Percentiles rank a stretch among this genome's conserved stretches.
Conservation (phyloP, 2,888 invertebrate species). For the Yponomeuta malinellus region DNA sequence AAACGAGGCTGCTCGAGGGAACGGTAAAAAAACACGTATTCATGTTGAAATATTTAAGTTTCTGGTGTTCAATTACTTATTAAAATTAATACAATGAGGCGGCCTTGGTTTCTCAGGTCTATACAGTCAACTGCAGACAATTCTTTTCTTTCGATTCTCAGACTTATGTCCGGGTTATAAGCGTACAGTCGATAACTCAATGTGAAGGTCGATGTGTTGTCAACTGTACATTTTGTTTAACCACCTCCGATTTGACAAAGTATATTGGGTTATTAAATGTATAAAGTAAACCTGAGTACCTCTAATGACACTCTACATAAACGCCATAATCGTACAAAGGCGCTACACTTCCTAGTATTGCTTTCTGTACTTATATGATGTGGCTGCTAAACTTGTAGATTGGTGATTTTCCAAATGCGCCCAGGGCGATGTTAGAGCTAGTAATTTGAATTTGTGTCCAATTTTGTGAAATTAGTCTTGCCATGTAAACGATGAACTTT, state of each 20-base stretch:
- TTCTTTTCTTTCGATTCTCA: neutral
- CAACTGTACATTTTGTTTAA: too few species aligned
- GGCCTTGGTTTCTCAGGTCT: conserved; percentile 44
- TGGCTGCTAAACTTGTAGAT: neutral
- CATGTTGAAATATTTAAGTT: conserved; percentile 64
- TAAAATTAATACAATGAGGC: conserved; percentile 57
- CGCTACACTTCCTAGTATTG: neutral
- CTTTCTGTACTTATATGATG: neutral
- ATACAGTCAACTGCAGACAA: conserved; percentile 21
- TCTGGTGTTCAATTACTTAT: conserved; percentile 68
- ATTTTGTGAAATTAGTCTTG: neutral
- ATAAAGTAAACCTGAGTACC: neutral
- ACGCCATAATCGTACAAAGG: neutral
- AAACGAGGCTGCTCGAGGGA: conserved; percentile 64
- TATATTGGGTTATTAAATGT: neutral
- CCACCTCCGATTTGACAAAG: neutral
- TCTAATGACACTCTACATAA: neutral
- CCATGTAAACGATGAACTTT: neutral
- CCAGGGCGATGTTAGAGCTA: neutral
- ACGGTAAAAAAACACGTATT: conserved; percentile 59
- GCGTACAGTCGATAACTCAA: too few species aligned
- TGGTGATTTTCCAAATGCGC: neutral
- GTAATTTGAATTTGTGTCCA: neutral
- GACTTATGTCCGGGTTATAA: too few species aligned
- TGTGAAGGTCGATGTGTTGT: too few species aligned